Evolutionary conservation across 2,797 vertebrate species (phyloP).

Genomic region (Cirrhinus mrigala): DNA sequence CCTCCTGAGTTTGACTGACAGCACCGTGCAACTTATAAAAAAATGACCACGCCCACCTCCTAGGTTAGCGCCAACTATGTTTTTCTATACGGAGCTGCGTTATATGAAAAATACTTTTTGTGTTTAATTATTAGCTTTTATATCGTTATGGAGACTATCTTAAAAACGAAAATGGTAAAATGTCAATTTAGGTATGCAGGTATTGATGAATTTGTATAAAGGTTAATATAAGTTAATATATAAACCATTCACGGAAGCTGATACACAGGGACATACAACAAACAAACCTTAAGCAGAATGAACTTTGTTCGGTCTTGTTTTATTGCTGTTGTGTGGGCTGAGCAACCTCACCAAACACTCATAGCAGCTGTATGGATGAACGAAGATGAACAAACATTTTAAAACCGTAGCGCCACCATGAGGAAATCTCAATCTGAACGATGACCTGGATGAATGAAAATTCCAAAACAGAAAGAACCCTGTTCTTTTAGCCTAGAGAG

Average conservation of each 20-base stretch:
- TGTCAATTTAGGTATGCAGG: not conserved
- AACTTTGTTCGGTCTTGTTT: conserved; percentile 57
- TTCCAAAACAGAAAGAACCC: not conserved
- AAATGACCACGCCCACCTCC: conserved; percentile 1
- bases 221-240: conserved; percentile 52
- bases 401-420: conserved; percentile 6
- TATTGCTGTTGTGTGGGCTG: conserved; percentile 13
- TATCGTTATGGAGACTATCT: no score
- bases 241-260: conserved; percentile 51
- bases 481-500: not conserved
- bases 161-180: not conserved
- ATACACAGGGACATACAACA: not conserved
- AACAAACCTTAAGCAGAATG: conserved; percentile 33
- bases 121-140: not conserved
- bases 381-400: not conserved
- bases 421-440: not conserved
- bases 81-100: not conserved
- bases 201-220: conserved; percentile 20
- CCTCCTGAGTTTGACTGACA: conserved; percentile 23
- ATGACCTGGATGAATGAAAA: not conserved
- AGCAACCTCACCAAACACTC: not conserved
- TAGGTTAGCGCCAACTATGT: not conserved
- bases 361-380: not conserved
- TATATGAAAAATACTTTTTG: not conserved
- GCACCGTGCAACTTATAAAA: not conserved